Evolutionary conservation across 2,888 invertebrate species (phyloP), one percentile per base, ranked within the genome.

Genomic region (Anorthoa munda): DNA sequence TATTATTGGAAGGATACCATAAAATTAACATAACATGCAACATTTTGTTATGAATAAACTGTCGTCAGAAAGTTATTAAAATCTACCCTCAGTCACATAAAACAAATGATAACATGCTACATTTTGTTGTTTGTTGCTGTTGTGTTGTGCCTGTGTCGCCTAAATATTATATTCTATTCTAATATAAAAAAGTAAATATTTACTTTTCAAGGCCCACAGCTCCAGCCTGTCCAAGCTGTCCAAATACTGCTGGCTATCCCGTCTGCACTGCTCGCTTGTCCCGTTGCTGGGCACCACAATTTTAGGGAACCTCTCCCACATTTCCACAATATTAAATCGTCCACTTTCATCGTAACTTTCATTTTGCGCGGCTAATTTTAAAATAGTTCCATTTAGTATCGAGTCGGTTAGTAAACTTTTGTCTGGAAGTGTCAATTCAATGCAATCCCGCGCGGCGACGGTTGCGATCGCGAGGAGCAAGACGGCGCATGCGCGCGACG

Each of bases 181-280:
- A 31, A 31, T 31, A 59, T 9, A 59, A 56, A 65, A 56, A 66
- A 59, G 55, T 50, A 77, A 77, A 72, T 78, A 92, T 90, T 95
- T 95, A 97, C 97, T 97, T 96, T 97, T 97, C 61, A 97, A 75
- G 58, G 97, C 97, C 96, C 97, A 96, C 15, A 97, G 79, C 79
- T 97, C 95, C 82, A 96, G 89, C 4, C 91, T 89, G 13, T 94
- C 92, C 81, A 96, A 83, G 73, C 94, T 92, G 68, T 94, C 92
- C 73, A 96, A 69, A 59, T 94, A 96, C 46, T 91, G 85, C 80
- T 93, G 91, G 66, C 94, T 93, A 60, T 96, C 97, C 72, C 93
- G 88, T 50, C 95, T 87, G 88, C 97, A 97, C 86, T 93, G 93
- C 66, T 94, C 93, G 82, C 95, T 96, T 56, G 96, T 94, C 63